A percentile compares a stretch with the other conserved stretches of the same genome.
Evolutionary conservation across 2,888 invertebrate genomes (phyloP).

Genomic region (Ferrisia virgata): DNA sequence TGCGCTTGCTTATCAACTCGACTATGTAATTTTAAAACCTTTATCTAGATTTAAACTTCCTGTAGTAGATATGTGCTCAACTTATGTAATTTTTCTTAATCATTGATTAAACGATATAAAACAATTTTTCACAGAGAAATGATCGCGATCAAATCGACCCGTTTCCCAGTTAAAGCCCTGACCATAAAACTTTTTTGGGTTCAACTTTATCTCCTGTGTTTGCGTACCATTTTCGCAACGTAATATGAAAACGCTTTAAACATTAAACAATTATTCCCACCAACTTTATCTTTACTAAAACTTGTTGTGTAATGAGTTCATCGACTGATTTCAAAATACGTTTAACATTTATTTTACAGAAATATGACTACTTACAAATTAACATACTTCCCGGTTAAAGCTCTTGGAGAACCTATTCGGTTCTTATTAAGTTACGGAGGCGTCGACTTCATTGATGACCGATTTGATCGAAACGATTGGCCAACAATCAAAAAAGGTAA

Average conservation of each 20-base stretch:
- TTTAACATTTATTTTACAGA: too few species aligned
- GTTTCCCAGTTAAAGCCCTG: not conserved
- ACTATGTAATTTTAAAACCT: not conserved
- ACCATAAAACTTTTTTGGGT: not conserved
- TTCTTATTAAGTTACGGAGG: constrained; percentile 63
- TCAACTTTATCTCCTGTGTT: not conserved
- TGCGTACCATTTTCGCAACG: not conserved
- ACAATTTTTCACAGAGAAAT: not conserved
- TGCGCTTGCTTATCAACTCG: not conserved
- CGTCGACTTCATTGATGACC: constrained; percentile 62
- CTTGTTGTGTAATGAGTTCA: too few species aligned
- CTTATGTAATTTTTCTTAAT: not conserved
- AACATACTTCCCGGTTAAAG: constrained; percentile 63
- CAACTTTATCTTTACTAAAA: too few species aligned
- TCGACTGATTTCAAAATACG: too few species aligned
- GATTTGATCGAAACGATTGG: constrained; percentile 59
- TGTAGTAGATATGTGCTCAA: not conserved
- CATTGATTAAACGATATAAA: not conserved
- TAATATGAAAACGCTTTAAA: not conserved
- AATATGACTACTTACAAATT: constrained; percentile 54
- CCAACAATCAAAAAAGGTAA: too few species aligned
- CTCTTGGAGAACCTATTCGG: constrained; percentile 63
- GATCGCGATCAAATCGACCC: not conserved
- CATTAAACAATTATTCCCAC: too few species aligned
- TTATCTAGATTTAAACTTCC: not conserved